Conservation (phyloP, 2,797 vertebrate species). For the Telmatherina bonti region DNA sequence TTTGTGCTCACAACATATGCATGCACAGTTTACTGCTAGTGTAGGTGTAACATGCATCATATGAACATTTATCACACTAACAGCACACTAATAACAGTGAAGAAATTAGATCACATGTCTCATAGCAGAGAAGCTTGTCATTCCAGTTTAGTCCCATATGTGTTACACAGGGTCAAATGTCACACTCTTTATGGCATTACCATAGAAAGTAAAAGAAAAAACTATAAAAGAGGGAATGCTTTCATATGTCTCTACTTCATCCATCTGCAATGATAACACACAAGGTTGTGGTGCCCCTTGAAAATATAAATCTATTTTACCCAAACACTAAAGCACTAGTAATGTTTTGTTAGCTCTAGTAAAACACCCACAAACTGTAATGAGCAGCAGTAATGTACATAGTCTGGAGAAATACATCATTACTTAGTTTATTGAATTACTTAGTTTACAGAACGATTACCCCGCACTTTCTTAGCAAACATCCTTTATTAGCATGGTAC, state of each 20-base stretch:
- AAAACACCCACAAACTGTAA: constrained; percentile 38
- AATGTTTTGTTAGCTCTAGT: constrained; percentile 25
- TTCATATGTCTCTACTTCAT: constrained; percentile 12
- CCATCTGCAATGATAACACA: constrained; percentile 4
- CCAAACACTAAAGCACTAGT: constrained; percentile 15
- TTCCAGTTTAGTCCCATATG: not conserved
- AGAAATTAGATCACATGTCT: constrained; percentile 38
- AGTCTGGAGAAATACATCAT: constrained; percentile 19
- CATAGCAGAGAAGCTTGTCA: constrained; percentile 27
- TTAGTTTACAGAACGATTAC: not conserved
- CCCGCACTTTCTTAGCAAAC: not conserved
- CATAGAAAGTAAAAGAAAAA: not conserved
- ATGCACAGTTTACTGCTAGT: not conserved
- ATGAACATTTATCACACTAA: constrained; percentile 36
- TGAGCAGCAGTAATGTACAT: constrained; percentile 29
- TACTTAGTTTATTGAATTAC: constrained; percentile 4
- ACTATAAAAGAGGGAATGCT: not conserved
- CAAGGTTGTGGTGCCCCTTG: not conserved
- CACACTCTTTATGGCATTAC: not conserved
- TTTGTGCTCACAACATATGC: constrained; percentile 1
- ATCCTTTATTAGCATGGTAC: not conserved
- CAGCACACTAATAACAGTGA: constrained; percentile 22
- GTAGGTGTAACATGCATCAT: constrained; percentile 9
- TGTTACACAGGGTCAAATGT: constrained; percentile 3
- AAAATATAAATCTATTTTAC: constrained; percentile 17